A percentile compares a stretch with the other conserved stretches of the same genome.
These are phyloP conservation scores for Crocidura indochinensis DNA, from an alignment of 2,797 vertebrate genomes.

Conservation along the genomic window DNA sequence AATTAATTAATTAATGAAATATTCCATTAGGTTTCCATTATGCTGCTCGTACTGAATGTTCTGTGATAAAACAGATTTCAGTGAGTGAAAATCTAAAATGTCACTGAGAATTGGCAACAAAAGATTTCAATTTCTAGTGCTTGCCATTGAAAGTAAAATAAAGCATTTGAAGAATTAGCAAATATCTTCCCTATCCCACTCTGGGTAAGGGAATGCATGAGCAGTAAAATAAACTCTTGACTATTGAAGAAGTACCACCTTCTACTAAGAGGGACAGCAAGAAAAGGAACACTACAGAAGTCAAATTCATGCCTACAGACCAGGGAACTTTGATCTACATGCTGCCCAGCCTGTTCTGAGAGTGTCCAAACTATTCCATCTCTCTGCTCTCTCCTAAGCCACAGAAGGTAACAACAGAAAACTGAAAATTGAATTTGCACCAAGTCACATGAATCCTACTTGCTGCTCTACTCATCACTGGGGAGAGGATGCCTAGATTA, in stretches of 20 bases:
- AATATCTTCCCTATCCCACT: background rate
- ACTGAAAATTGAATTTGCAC: background rate
- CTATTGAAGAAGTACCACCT: conserved; percentile 3
- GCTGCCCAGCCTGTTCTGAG: too few species aligned
- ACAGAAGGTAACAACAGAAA: background rate
- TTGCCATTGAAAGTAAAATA: conserved; percentile 40
- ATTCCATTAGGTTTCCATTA: too few species aligned
- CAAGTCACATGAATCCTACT: background rate
- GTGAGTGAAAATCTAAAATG: background rate
- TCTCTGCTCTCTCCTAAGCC: background rate
- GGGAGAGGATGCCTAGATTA: background rate
- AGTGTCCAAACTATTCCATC: background rate
- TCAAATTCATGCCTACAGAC: conserved; percentile 48
- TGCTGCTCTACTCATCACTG: background rate
- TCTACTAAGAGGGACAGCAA: background rate
- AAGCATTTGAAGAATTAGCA: background rate
- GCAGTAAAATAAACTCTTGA: background rate
- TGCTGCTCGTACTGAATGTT: background rate
- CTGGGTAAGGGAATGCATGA: background rate
- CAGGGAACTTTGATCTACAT: background rate
- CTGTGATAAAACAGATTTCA: background rate
- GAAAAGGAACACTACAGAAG: background rate
- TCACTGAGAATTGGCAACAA: background rate
- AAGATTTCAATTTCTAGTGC: conserved; percentile 15
- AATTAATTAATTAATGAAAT: too few species aligned